Conservation (phyloP, 2,888 invertebrate genomes). For the Eupithecia dodoneata region DNA sequence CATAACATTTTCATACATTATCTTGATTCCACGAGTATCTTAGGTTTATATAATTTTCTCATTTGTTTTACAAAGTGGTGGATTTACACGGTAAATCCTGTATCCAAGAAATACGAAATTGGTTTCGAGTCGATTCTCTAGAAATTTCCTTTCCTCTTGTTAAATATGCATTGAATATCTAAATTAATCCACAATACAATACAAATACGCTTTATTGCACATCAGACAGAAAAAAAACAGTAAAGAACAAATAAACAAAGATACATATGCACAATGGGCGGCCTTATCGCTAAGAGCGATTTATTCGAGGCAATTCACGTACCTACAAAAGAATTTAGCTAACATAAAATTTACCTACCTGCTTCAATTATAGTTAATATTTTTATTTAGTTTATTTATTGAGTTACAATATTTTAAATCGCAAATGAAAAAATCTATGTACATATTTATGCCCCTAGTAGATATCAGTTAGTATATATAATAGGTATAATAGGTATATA, state of each 20-base stretch:
- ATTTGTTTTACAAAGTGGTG: neutral
- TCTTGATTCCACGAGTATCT: neutral
- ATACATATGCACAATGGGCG: too few relatives aligned
- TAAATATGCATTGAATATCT: neutral
- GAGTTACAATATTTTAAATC: too few relatives aligned
- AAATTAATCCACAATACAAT: neutral
- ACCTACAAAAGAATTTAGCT: neutral
- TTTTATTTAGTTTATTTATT: too few relatives aligned
- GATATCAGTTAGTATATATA: neutral
- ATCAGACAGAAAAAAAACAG: too few relatives aligned
- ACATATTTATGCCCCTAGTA: neutral
- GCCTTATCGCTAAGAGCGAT: too few relatives aligned
- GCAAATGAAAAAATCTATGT: neutral
- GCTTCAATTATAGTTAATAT: too few relatives aligned
- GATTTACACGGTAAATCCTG: neutral
- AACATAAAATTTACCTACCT: neutral
- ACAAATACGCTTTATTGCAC: too few relatives aligned
- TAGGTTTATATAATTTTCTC: neutral
- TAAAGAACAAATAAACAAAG: too few relatives aligned
- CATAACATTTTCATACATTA: conserved; percentile 27
- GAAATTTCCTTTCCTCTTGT: neutral
- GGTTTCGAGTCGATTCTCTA: neutral
- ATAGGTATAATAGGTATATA: too few relatives aligned
- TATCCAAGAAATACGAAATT: conserved; percentile 4
- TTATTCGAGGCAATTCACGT: neutral